A percentile compares a stretch with the other conserved stretches of the same genome.
Conservation (phyloP, 2,888 invertebrate genomes). For the Gasteruption jaculator region DNA sequence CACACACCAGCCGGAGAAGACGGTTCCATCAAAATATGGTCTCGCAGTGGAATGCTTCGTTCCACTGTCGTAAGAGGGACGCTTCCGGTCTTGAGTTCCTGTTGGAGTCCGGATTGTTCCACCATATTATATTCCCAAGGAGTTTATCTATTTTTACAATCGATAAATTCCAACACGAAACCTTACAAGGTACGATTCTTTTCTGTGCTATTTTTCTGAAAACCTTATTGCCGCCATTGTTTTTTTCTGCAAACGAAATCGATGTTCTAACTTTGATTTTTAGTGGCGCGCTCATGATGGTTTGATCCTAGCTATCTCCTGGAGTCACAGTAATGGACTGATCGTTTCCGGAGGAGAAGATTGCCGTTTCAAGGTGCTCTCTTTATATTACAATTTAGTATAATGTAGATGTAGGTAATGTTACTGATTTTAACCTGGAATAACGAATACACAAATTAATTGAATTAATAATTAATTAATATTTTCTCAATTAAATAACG, state of each 20-base stretch:
- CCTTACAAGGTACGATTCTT: constrained; percentile 58
- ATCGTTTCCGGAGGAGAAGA: constrained; percentile 97
- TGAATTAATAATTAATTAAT: not conserved
- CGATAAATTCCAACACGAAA: constrained; percentile 71
- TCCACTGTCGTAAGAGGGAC: constrained; percentile 84
- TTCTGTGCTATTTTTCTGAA: constrained; percentile 1
- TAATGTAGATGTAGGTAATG: too few species aligned
- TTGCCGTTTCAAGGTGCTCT: constrained; percentile 73
- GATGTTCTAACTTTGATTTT: not conserved
- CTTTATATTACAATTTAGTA: too few species aligned
- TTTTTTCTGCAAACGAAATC: constrained; percentile 2
- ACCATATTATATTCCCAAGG: constrained; percentile 69
- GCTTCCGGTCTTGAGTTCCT: constrained; percentile 75
- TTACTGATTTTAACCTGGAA: not conserved
- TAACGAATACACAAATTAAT: not conserved
- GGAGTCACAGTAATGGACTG: constrained; percentile 90
- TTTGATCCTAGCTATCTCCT: constrained; percentile 83
- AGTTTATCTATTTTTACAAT: constrained; percentile 64
- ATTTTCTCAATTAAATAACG: constrained; percentile 1
- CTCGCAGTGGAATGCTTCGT: constrained; percentile 87
- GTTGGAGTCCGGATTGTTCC: constrained; percentile 75
- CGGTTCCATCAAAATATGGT: constrained; percentile 96
- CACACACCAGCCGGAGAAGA: constrained; percentile 84
- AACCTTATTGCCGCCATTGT: too few species aligned
- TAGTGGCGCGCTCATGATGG: constrained; percentile 98